Percentiles rank a stretch among this genome's conserved stretches.
These are phyloP conservation scores for Calcarius ornatus DNA, from an alignment of 2,113 vertebrate species.

Conservation along the genomic window DNA sequence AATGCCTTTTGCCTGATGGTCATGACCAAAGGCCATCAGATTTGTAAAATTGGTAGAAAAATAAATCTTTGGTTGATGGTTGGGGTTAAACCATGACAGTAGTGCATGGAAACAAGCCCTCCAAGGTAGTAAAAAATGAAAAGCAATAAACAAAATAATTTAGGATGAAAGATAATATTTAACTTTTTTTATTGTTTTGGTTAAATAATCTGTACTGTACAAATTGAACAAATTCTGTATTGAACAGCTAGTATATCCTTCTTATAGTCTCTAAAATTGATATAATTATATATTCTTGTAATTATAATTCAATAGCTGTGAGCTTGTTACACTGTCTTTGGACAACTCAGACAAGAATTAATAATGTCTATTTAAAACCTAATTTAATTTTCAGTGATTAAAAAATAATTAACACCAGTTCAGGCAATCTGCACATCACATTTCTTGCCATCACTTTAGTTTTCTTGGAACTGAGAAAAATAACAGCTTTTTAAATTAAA, in stretches of 20 bases:
- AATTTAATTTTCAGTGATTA: conserved; percentile 54
- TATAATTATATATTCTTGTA: neutral
- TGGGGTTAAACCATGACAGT: neutral
- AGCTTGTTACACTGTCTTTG: conserved; percentile 6
- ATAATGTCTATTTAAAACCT: conserved; percentile 32
- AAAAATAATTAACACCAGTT: conserved; percentile 54
- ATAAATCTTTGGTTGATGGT: neutral
- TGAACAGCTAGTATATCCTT: neutral
- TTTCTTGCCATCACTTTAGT: conserved; percentile 45
- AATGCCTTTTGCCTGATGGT: neutral
- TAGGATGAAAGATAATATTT: neutral
- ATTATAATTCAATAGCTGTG: conserved; percentile 4
- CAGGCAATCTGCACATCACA: conserved; percentile 36
- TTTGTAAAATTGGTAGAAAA: neutral
- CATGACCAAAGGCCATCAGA: neutral
- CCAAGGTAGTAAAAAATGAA: neutral
- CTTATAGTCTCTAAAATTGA: neutral
- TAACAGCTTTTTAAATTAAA: conserved; percentile 52
- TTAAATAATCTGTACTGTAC: neutral
- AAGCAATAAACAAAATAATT: neutral
- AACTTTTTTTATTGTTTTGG: neutral
- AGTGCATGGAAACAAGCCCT: neutral
- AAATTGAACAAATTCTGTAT: neutral
- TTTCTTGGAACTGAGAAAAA: conserved; percentile 50
- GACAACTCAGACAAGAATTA: neutral